These are phyloP conservation scores for Cryptotermes secundus DNA, from an alignment of 1,140 invertebrate genomes.

Conservation along the genomic window DNA sequence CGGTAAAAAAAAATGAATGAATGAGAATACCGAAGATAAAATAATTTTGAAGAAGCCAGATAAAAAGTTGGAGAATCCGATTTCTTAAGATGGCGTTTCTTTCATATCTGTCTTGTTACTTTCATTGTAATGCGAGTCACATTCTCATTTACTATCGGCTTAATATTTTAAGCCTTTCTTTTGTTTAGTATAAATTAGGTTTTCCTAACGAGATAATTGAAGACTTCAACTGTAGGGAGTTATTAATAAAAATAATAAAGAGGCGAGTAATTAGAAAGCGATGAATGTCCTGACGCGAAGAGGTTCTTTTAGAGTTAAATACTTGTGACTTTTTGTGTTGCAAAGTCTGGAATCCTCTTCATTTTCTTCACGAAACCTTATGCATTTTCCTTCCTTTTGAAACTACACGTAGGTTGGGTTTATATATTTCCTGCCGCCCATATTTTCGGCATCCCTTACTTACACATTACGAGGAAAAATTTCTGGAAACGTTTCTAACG, in stretches of 20 bases:
- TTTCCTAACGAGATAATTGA: slow-evolving; percentile 6
- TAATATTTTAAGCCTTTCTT: background rate
- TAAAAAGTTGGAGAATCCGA: background rate
- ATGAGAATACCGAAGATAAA: background rate
- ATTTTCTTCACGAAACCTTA: no score
- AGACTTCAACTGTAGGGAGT: background rate
- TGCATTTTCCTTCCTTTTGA: no score
- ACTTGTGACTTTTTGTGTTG: no score
- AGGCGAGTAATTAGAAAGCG: background rate
- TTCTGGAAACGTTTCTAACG: no score
- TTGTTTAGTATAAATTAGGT: slow-evolving; percentile 8
- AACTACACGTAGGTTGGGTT: no score
- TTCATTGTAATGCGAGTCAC: background rate
- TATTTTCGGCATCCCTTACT: no score
- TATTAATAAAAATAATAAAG: background rate
- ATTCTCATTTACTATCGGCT: background rate
- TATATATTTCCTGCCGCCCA: no score
- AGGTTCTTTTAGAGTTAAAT: no score
- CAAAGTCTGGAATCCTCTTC: no score
- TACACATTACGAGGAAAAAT: no score
- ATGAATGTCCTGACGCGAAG: background rate
- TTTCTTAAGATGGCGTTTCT: background rate
- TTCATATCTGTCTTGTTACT: background rate
- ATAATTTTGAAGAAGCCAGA: slow-evolving; percentile 5
- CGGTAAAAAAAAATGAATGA: background rate